Conservation (phyloP, 2,797 vertebrate genomes). For the Macropodus opercularis region DNA sequence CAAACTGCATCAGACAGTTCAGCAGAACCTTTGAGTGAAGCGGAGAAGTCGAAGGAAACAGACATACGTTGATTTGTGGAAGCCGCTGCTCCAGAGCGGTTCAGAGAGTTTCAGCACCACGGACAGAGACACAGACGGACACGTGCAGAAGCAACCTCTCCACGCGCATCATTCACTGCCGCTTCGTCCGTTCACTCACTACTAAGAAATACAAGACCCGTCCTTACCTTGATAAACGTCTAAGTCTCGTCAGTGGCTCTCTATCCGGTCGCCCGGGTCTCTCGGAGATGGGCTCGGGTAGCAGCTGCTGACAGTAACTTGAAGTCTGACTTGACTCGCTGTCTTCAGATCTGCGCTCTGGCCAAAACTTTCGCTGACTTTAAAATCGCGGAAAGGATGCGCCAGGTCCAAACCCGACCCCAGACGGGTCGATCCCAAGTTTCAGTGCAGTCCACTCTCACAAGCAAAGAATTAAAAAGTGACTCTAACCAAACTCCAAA, state of each 20-base stretch:
- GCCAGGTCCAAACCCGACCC: conserved; percentile 70
- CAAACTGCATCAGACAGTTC: neutral
- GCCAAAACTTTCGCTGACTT: conserved; percentile 68
- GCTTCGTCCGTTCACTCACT: neutral
- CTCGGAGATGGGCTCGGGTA: conserved; percentile 43
- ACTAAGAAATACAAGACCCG: neutral
- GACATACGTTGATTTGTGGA: neutral
- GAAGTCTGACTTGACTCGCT: conserved; percentile 58
- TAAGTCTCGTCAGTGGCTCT: conserved; percentile 65
- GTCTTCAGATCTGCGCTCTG: conserved; percentile 66
- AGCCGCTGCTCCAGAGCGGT: neutral
- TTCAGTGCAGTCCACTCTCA: conserved; percentile 84
- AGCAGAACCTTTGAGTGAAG: neutral
- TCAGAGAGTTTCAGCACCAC: conserved; percentile 60
- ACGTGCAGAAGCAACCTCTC: neutral
- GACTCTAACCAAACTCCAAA: conserved; percentile 89
- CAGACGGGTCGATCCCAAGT: conserved; percentile 74
- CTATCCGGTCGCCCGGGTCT: conserved; percentile 53
- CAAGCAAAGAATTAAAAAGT: conserved; percentile 79
- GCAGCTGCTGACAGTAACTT: conserved; percentile 60
- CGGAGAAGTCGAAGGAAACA: neutral
- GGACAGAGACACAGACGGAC: conserved; percentile 53
- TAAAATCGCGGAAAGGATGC: conserved; percentile 54
- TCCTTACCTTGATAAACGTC: conserved; percentile 58
- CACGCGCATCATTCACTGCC: neutral